Base-by-base conservation (phyloP, 2,888 invertebrate species). In the Celastrina argiolus region DNA sequence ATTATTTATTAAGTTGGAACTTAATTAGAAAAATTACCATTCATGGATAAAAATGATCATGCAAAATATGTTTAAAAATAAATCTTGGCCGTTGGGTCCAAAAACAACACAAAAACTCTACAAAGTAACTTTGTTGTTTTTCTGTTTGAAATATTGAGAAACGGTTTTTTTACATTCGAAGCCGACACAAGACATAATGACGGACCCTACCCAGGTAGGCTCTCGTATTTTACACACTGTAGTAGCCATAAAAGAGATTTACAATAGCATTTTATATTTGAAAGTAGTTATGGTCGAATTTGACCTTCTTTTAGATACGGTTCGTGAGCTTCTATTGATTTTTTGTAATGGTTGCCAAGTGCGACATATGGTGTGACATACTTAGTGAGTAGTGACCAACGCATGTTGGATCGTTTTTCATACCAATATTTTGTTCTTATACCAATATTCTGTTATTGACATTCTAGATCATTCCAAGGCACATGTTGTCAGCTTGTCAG, bases 181-280 rank as follows among this genome's bases (percentile, higher is more conserved):
- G 86, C 89, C 89, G 88, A 88, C 91, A 88, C 76, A 74, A 76
- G 74, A 78, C 79, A 84, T 90, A 88, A 89, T 88, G 87, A 89
- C 80, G 84, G 85, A 81, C 88, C 89, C 83, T 84, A 84, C 84
- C 81, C 90, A 91, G 91, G 91, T 91, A 91, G 87, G 84, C 77
- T 82, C 83, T 85, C 83, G 87, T 91, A 90, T 89, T 88, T 89
- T 85, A 90, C 85, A 85, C 83, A 78, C 78, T 77, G 78, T 84
- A 78, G 87, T 81, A 84, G 85, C 85, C 81, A 87, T 89, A 87
- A 89, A 88, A 82, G 81, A 85, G 86, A 87, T 88, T 91, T 89
- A 90, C 85, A 88, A 89, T 88, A 82, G 81, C 66, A 80, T 80
- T 79, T 78, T 80, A 78, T 83, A 90, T 90, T 86, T 81, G 82